Conservation (phyloP, 2,888 invertebrate species). For the Zhengitettix transpicula region DNA sequence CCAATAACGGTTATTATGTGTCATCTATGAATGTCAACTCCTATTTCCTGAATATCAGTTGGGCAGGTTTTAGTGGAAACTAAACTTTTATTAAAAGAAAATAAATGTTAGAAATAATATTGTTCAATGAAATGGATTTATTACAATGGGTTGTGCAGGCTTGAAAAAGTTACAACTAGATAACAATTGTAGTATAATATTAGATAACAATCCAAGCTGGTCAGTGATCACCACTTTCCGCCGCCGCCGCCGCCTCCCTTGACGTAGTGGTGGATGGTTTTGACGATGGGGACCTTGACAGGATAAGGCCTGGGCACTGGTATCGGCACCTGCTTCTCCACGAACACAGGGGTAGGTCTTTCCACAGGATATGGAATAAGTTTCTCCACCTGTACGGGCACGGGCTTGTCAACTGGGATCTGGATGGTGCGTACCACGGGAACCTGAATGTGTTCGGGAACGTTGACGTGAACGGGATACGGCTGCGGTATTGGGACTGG, state of each 20-base stretch:
- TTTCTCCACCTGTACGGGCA: conserved; percentile 12
- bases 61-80: no score
- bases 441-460: conserved; percentile 10
- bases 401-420: conserved; percentile 13
- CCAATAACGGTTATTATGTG: no score
- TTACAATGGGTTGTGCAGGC: no score
- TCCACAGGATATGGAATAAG: conserved; percentile 11
- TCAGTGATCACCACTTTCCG: no score
- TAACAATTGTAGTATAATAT: no score
- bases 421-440: conserved; percentile 14
- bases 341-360: conserved; percentile 12
- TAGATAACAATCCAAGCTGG: no score
- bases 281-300: conserved; percentile 10
- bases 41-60: no score
- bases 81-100: no score
- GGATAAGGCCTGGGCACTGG: conserved; percentile 12
- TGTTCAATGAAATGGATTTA: no score
- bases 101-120: no score
- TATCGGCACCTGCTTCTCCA: conserved; percentile 10
- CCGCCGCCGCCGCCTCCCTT: not conserved
- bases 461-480: conserved; percentile 8
- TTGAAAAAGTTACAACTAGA: no score
- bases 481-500: conserved; percentile 10
- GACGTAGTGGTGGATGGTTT: conserved; percentile 11
- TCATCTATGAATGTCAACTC: no score